Percentiles rank a stretch among this genome's conserved stretches.
Evolutionary conservation across 2,888 invertebrate genomes (phyloP).

Genomic region (Trissonchulus sp.): DNA sequence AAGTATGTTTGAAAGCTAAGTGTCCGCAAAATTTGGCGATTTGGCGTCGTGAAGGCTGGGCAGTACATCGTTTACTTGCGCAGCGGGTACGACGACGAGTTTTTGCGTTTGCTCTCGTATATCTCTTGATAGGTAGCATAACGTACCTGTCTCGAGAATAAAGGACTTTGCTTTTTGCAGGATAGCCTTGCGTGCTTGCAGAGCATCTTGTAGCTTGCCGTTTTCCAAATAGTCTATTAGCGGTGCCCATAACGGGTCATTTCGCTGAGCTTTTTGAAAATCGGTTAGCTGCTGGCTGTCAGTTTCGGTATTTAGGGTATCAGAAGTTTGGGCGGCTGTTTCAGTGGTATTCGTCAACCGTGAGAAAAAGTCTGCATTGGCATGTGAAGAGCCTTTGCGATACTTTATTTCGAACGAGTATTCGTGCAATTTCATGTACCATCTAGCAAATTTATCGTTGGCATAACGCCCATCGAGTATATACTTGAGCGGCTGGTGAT

Average conservation of each 20-base stretch:
- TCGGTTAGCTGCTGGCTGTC: background rate
- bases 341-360: background rate
- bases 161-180: background rate
- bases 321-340: background rate
- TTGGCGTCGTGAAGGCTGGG: background rate
- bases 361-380: slow-evolving; percentile 14
- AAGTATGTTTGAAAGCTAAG: background rate
- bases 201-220: background rate
- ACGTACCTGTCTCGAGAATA: background rate
- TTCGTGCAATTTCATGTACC: background rate
- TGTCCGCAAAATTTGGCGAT: background rate
- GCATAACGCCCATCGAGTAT: background rate
- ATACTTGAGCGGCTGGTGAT: background rate
- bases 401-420: background rate
- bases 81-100: background rate
- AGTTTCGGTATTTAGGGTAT: background rate
- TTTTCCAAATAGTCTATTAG: background rate
- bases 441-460: slow-evolving; percentile 11
- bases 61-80: background rate
- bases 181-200: background rate
- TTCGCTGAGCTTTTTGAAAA: too few species aligned
- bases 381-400: slow-evolving; percentile 9
- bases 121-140: background rate
- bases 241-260: background rate
- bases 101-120: background rate